phyloP scores from a whole-genome alignment of 2,797 vertebrate genomes.

The Moxostoma hubbsi region DNA sequence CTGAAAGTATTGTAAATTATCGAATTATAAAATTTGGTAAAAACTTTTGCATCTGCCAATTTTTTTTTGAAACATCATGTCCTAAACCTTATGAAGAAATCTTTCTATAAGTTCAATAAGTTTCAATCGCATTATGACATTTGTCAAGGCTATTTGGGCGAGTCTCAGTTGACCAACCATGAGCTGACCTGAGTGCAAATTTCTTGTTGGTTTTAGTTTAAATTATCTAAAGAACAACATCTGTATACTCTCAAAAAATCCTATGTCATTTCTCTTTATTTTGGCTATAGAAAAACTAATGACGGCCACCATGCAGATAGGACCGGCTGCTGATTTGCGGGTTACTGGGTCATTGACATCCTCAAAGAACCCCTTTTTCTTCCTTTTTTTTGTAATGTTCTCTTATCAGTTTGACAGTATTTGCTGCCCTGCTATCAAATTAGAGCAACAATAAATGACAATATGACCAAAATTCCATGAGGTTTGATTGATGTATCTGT shows the following conservation, averaged over 20 bases:
- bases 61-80: background rate
- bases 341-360: conserved; percentile 30
- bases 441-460: conserved; percentile 4
- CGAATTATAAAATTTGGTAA: background rate
- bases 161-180: conserved; percentile 20
- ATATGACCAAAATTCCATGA: conserved; percentile 31
- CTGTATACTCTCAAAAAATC: conserved; percentile 9
- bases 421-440: conserved; percentile 27
- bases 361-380: conserved; percentile 33
- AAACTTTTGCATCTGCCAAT: background rate
- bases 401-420: conserved; percentile 1
- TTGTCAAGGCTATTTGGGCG: conserved; percentile 27
- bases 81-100: background rate
- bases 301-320: conserved; percentile 5
- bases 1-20: too few relatives aligned
- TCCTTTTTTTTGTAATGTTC: conserved; percentile 20
- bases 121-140: conserved; percentile 20
- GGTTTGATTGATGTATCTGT: conserved; percentile 43
- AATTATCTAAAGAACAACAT: conserved; percentile 37
- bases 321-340: background rate
- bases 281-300: background rate
- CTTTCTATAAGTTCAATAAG: background rate
- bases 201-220: conserved; percentile 13
- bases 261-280: background rate
- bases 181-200: conserved; percentile 27